These are phyloP conservation scores for Parnassius mnemosyne DNA, from an alignment of 2,888 invertebrate species.

Conservation along the genomic window DNA sequence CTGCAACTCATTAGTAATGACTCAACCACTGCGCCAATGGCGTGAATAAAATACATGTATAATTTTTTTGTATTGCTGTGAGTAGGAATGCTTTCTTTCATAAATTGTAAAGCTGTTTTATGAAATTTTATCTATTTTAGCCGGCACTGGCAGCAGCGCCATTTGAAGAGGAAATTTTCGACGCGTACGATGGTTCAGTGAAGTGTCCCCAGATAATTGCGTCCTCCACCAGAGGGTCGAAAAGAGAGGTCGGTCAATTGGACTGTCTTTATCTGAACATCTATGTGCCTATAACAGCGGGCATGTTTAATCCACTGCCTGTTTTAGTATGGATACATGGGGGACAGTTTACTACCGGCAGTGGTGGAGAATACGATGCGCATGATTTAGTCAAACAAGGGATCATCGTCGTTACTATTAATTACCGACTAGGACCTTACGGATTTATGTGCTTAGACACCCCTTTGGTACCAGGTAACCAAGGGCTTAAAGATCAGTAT, in stretches of 20 bases:
- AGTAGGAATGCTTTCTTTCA: too few species aligned
- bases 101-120: background rate
- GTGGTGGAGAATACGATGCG: conserved; percentile 51
- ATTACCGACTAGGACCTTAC: conserved; percentile 69
- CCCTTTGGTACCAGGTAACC: conserved; percentile 64
- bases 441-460: conserved; percentile 69
- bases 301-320: conserved; percentile 57
- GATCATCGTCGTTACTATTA: conserved; percentile 63
- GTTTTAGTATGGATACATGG: conserved; percentile 72
- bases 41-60: too few species aligned
- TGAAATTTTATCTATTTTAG: conserved; percentile 40
- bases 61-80: too few species aligned
- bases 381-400: conserved; percentile 57
- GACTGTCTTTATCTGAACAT: conserved; percentile 85
- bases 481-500: conserved; percentile 69
- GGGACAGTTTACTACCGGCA: conserved; percentile 56
- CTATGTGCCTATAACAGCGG: conserved; percentile 60
- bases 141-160: conserved; percentile 45
- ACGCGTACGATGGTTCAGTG: conserved; percentile 57
- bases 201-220: conserved; percentile 57
- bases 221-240: conserved; percentile 28
- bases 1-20: too few species aligned
- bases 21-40: too few species aligned
- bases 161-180: conserved; percentile 56
- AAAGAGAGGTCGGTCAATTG: conserved; percentile 50